Evolutionary conservation across 92 coral and sea anemone genomes (phyloP), one percentile per base, ranked within the genome.

Genomic region (Palythoa caribaeorum): DNA sequence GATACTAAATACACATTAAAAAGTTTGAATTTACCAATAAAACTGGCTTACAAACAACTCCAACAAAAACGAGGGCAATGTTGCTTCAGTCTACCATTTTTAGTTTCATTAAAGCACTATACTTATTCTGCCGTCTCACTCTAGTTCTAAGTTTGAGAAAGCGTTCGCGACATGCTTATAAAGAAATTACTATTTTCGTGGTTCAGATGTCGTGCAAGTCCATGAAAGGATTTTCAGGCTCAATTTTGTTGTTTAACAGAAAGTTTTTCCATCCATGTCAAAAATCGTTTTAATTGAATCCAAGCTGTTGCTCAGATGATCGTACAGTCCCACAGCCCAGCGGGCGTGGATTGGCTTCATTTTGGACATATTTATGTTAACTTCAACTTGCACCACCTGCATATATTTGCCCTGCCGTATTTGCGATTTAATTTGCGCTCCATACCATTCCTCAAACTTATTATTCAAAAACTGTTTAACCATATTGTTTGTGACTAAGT

Each of bases 21-120:
- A 69, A 69, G 40, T 69, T 69, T 63, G n/a, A n/a, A 13, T 63
- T 63, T 63, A 69, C 13, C 74, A 69, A 69, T 69, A 69, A 69
- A 35, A 69, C 15, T 1, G 2, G 74, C 8, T 69, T 69, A 21
- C 17, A 69, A 69, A 69, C 47, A 35, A 69, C n/a, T 28, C 74
- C 74, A 69, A 35, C 74, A 35, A 13, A 63, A 69, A 36, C n/a
- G n/a, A n/a, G n/a, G n/a, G n/a, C n/a, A n/a, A n/a, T n/a, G n/a
- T n/a, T n/a, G n/a, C n/a, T n/a, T n/a, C 39, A 69, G 44, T 69
- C 39, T 35, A 14, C 47, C 28, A 8, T n/a, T 69, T 69, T 69
- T 69, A 16, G 20, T 21, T 40, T 36, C 74, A 69, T 69, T n/a
- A n/a, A n/a, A n/a, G n/a, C n/a, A n/a, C n/a, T n/a, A n/a, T 35